Base-by-base conservation (phyloP, 2,888 invertebrate genomes). In the Diarsia rubi region DNA sequence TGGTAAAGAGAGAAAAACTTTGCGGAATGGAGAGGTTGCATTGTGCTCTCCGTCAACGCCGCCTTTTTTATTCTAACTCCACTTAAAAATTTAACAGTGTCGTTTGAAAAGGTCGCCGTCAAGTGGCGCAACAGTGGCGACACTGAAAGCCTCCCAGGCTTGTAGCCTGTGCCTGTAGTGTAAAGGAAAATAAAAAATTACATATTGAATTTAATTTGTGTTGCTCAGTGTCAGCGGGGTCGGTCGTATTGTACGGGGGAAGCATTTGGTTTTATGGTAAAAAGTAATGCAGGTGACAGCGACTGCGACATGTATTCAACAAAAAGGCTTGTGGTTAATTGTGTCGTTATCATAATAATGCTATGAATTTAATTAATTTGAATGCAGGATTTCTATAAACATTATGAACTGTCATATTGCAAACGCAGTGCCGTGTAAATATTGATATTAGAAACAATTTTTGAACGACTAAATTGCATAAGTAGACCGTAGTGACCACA, bases 61-160 rank as follows among this genome's bases (percentile, higher is more conserved):
- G 66, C 72, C 79, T 84, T 86, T n/a, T 86, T 86, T 82, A 86
- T 87, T 85, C 82, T 82, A 84, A 82, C 83, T 82, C 79, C 79
- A 82, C 85, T 86, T 87, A 82, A 82, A 86, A 87, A 86, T 84
- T 79, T 81, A 87, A 84, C 86, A 82, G 85, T 75, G 80, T 84
- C 85, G 80, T 83, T 87, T 87, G 80, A 85, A 86, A 87, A 76
- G 84, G 84, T 86, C 62, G 86, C 73, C 64, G 79, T 84, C 65
- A 75, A 86, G 86, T 82, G 78, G 82, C 68, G 83, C 85, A 66
- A 85, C 86, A 78, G 87, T 83, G 76, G 81, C 81, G 81, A 79
- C 81, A 83, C 85, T 81, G 87, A 85, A 79, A 83, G 75, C 75
- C 75, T 54, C 44, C 47, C 60, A 59, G 49, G 21, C 44, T 47